Percentiles rank a stretch among this genome's conserved stretches.
These are phyloP conservation scores for Diogma glabrata DNA, from an alignment of 2,888 invertebrate species.

Conservation along the genomic window DNA sequence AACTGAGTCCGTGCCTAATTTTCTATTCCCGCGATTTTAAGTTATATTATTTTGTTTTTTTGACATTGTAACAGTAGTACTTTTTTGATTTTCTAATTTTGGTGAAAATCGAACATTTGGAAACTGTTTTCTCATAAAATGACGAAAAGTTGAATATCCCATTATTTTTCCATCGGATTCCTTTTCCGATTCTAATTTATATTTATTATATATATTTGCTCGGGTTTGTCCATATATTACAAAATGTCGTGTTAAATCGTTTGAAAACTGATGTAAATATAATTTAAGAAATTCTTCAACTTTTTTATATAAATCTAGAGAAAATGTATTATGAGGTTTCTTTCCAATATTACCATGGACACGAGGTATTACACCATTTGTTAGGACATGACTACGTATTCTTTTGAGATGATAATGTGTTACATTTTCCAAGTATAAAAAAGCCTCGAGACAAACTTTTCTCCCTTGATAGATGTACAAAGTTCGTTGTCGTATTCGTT, in stretches of 20 bases:
- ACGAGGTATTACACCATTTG: slow-evolving; percentile 64
- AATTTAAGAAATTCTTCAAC: slow-evolving; percentile 65
- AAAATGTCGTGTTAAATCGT: slow-evolving; percentile 41
- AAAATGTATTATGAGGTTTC: slow-evolving; percentile 69
- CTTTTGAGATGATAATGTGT: slow-evolving; percentile 68
- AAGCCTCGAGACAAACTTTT: slow-evolving; percentile 65
- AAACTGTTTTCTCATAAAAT: slow-evolving; percentile 72
- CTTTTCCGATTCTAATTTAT: slow-evolving; percentile 37
- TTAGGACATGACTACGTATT: slow-evolving; percentile 66
- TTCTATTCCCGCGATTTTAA: too few relatives aligned
- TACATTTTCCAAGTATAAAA: slow-evolving; percentile 66
- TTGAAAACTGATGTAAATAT: slow-evolving; percentile 49
- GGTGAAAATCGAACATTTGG: slow-evolving; percentile 58
- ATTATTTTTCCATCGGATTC: slow-evolving; percentile 59
- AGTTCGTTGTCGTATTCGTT: slow-evolving; percentile 56
- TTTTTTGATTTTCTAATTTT: slow-evolving; percentile 1
- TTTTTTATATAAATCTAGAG: slow-evolving; percentile 64
- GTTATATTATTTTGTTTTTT: too few relatives aligned
- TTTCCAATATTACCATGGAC: slow-evolving; percentile 71
- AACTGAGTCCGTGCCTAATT: too few relatives aligned
- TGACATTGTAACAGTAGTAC: too few relatives aligned
- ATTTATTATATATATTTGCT: slow-evolving; percentile 62
- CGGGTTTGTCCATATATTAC: slow-evolving; percentile 44
- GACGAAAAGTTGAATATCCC: slow-evolving; percentile 69
- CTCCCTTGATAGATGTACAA: slow-evolving; percentile 69